Evolutionary conservation across 2,797 vertebrate species (phyloP).

Genomic region (Chaunax sp.): DNA sequence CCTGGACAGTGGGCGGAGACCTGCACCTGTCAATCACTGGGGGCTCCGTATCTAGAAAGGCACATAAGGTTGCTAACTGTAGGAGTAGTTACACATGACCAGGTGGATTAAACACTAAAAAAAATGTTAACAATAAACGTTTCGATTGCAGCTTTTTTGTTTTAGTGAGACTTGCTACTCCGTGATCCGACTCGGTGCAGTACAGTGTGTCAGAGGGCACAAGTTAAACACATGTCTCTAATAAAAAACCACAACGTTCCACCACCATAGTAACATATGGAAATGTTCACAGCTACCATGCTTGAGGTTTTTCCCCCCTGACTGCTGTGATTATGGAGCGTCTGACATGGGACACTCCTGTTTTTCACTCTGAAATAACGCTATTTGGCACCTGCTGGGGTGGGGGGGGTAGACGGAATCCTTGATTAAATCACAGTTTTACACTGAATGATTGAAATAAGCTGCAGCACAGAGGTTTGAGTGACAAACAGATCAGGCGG

Average conservation of each 20-base stretch:
- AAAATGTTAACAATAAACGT: conserved; percentile 2
- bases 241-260: conserved; percentile 72
- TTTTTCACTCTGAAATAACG: conserved; percentile 53
- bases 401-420: neutral
- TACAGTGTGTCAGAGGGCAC: conserved; percentile 62
- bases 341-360: conserved; percentile 66
- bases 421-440: conserved; percentile 26
- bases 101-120: conserved; percentile 2
- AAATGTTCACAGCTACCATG: conserved; percentile 78
- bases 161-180: neutral
- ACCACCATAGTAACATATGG: conserved; percentile 76
- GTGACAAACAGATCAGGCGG: neutral
- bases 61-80: neutral
- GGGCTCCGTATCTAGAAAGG: conserved; percentile 88
- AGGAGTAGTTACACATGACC: neutral
- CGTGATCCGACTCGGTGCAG: conserved; percentile 34
- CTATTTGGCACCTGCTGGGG: conserved; percentile 67
- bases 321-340: conserved; percentile 69
- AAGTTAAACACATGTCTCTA: conserved; percentile 73
- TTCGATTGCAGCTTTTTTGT: neutral
- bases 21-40: conserved; percentile 96
- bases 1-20: conserved; percentile 89
- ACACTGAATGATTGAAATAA: conserved; percentile 18
- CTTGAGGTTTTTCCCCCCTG: conserved; percentile 62
- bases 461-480: conserved; percentile 2